A percentile compares a stretch with the other conserved stretches of the same genome.
Conservation (phyloP, 2,888 invertebrate species). For the Eupithecia tripunctaria region DNA sequence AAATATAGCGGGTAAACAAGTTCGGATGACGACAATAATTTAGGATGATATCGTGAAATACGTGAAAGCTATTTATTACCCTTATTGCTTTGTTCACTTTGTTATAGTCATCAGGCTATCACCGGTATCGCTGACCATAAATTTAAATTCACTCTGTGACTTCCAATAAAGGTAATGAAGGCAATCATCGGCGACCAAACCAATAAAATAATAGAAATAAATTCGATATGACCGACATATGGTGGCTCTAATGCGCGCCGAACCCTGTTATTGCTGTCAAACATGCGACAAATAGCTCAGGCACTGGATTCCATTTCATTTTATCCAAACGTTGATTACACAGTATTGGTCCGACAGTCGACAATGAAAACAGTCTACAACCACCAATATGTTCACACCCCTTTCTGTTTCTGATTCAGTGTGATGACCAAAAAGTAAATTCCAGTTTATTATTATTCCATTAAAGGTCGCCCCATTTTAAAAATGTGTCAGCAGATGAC, state of each 20-base stretch:
- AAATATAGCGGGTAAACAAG: constrained; percentile 35
- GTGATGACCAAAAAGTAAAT: constrained; percentile 84
- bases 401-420: constrained; percentile 79
- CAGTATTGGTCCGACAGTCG: constrained; percentile 78
- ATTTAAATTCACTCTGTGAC: constrained; percentile 82
- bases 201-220: constrained; percentile 85
- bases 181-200: constrained; percentile 78
- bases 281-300: constrained; percentile 83
- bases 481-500: constrained; percentile 84
- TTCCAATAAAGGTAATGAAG: constrained; percentile 83
- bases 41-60: constrained; percentile 55
- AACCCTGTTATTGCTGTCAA: constrained; percentile 84
- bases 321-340: constrained; percentile 81
- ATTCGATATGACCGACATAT: constrained; percentile 85
- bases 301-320: constrained; percentile 75
- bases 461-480: constrained; percentile 81
- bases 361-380: constrained; percentile 79
- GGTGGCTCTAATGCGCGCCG: constrained; percentile 78
- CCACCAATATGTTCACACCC: constrained; percentile 82
- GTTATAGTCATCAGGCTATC: constrained; percentile 80
- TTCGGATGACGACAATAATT: constrained; percentile 47
- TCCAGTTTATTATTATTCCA: constrained; percentile 85
- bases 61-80: constrained; percentile 77
- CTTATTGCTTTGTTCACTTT: constrained; percentile 79
- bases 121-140: constrained; percentile 78